phyloP scores from a whole-genome alignment of 1,140 invertebrate species.

The Pectinophora gossypiella region DNA sequence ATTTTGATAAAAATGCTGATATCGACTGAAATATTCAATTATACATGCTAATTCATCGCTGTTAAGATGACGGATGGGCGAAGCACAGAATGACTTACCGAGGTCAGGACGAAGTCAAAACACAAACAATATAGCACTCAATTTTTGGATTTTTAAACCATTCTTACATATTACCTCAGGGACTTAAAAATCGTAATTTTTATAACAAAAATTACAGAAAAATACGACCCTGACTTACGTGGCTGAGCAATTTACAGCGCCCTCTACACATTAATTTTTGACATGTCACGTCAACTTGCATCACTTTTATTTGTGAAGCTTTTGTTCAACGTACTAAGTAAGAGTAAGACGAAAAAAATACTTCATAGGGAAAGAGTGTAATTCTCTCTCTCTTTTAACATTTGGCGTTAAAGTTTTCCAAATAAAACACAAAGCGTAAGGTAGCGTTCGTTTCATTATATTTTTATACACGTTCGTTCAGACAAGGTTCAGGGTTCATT shows the following conservation, averaged over 20 bases:
- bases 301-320: conserved; percentile 9
- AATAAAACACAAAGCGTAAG: too few relatives aligned
- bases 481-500: too few relatives aligned
- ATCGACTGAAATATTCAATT: conserved; percentile 48
- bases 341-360: too few relatives aligned
- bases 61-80: conserved; percentile 51
- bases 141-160: conserved; percentile 48
- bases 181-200: conserved; percentile 49
- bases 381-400: too few relatives aligned
- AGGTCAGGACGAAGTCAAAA: conserved; percentile 30
- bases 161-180: conserved; percentile 62
- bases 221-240: conserved; percentile 75
- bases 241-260: conserved; percentile 67
- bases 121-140: conserved; percentile 42
- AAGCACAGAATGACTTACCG: conserved; percentile 47
- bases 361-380: too few relatives aligned
- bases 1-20: conserved; percentile 48
- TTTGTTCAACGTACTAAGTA: too few relatives aligned
- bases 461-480: too few relatives aligned
- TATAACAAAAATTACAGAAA: conserved; percentile 43
- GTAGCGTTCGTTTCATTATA: too few relatives aligned
- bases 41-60: conserved; percentile 63
- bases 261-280: conserved; percentile 66
- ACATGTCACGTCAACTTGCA: conserved; percentile 46
- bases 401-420: too few relatives aligned